Evolutionary conservation across 2,888 invertebrate genomes (phyloP), one percentile per base, ranked within the genome.

Genomic region (Brassicogethes aeneus): DNA sequence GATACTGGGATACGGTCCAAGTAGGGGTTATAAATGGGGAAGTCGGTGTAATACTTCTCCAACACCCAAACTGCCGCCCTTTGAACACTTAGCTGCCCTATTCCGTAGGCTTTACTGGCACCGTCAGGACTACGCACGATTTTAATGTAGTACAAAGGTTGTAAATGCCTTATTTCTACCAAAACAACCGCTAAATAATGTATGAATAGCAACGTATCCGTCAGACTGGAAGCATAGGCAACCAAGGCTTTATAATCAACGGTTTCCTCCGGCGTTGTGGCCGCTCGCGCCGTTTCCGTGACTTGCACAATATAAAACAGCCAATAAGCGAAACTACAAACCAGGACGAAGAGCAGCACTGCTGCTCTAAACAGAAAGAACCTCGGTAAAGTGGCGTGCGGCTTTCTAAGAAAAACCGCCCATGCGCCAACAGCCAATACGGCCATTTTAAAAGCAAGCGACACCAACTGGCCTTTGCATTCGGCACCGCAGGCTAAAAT

Each of bases 311-410:
- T 83, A 66, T 96, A 99, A 70, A 99, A 99, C 13, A 99, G 73
- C 97, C 99, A 99, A 70, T 93, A 97, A 2, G 95, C 87, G 69
- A 96, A 93, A 47, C 89, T 87, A 65, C 95, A 87, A 10, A 99
- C 82, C 31, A 93, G 80, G 29, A 94, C 80, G 40, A 96, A 77
- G 3, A 90, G 79, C 43, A 95, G 71, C n/a, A 93, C 85, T 53
- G 90, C 81, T 0, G 93, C 87, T 55, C 94, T 77, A 61, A 92
- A 92, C 36, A 95, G 75, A 68, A 86, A 92, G 65, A 96, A 86
- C 46, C 96, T 75, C 2, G 96, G 96, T 72, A 95, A 77, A 12
- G 89, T 88, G 15, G 91, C 88, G 51, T 84, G 80, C 15, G 90
- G 80, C 16, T 83, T 80, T 36, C 92, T 77, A 50, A 92, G 73